Percentiles rank a stretch among this genome's conserved stretches.
These are phyloP conservation scores for Pogonognathellus flavescens DNA, from an alignment of 1,140 invertebrate genomes.

Conservation along the genomic window DNA sequence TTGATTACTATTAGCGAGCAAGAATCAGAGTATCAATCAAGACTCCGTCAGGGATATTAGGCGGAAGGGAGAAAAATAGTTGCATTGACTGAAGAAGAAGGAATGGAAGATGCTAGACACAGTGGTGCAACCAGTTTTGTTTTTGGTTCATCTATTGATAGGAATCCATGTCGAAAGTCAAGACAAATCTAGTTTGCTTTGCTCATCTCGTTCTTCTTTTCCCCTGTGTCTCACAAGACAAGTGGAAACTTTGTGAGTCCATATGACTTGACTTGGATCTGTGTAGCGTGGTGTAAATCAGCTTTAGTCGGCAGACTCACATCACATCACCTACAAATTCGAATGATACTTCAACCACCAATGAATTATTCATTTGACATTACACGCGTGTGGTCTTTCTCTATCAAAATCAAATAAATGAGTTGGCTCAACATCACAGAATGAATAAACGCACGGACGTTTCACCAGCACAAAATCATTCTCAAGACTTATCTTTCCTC, in stretches of 20 bases:
- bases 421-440: slow-evolving; percentile 53
- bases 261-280: slow-evolving; percentile 17
- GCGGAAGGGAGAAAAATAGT: slow-evolving; percentile 32
- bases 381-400: slow-evolving; percentile 65
- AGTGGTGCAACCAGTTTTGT: slow-evolving; percentile 59
- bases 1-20: neutral
- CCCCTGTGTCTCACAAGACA: neutral
- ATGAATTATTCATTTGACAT: slow-evolving; percentile 67
- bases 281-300: neutral
- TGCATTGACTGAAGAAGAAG: neutral
- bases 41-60: neutral
- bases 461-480: neutral
- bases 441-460: slow-evolving; percentile 20
- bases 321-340: slow-evolving; percentile 56
- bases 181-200: slow-evolving; percentile 9
- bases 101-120: too few species aligned
- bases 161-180: slow-evolving; percentile 4
- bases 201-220: neutral
- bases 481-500: slow-evolving; percentile 6
- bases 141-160: slow-evolving; percentile 38
- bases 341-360: slow-evolving; percentile 60
- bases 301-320: slow-evolving; percentile 29
- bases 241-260: slow-evolving; percentile 3
- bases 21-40: slow-evolving; percentile 59
- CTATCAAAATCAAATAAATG: slow-evolving; percentile 65